Percentiles rank a stretch among this genome's conserved stretches.
phyloP scores from a whole-genome alignment of 2,797 vertebrate genomes.

The Cottoperca gobio region DNA sequence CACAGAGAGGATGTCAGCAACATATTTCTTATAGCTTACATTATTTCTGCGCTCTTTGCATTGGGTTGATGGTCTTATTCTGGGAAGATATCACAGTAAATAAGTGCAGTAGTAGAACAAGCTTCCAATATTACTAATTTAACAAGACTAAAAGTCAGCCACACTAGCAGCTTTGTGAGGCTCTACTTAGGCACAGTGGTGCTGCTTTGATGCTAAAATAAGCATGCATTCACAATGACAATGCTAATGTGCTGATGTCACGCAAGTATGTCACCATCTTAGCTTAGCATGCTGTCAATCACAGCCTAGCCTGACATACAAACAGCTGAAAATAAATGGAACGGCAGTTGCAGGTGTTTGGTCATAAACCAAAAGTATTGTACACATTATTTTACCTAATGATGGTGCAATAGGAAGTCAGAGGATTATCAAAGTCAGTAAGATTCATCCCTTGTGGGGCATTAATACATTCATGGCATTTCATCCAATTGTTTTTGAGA shows the following conservation, averaged over 20 bases:
- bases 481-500: not conserved
- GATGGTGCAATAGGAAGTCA: not conserved
- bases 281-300: not conserved
- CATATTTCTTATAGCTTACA: not conserved
- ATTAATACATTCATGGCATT: not conserved
- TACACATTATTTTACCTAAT: too few species aligned
- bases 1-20: not conserved
- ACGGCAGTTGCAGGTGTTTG: not conserved
- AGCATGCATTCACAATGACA: not conserved
- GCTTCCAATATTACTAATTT: conserved; percentile 8
- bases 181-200: not conserved
- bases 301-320: not conserved
- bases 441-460: not conserved
- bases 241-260: not conserved
- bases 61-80: not conserved
- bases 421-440: not conserved
- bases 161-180: not conserved
- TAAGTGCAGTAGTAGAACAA: not conserved
- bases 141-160: conserved; percentile 2
- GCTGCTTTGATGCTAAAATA: not conserved
- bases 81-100: not conserved
- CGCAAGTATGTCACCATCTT: not conserved
- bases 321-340: not conserved
- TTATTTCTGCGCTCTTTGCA: not conserved
- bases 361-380: too few species aligned